Percentiles rank a stretch among this genome's conserved stretches.
Conservation (phyloP, 2,797 vertebrate genomes). For the Lutjanus campechanus region DNA sequence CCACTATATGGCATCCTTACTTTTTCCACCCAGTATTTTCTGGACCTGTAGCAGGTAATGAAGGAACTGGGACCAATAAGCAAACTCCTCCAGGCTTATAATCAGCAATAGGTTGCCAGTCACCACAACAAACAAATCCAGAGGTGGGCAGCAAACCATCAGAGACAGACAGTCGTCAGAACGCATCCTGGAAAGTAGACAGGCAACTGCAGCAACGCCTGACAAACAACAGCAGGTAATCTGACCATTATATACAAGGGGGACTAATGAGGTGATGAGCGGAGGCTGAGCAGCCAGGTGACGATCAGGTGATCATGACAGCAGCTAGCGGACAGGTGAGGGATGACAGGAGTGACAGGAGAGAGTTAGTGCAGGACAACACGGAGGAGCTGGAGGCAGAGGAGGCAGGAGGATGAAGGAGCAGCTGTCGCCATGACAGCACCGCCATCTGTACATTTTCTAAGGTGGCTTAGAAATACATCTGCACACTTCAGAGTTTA, state of each 20-base stretch:
- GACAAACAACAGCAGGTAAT: constrained; percentile 24
- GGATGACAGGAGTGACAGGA: constrained; percentile 2
- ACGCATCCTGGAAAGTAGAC: not conserved
- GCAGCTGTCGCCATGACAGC: constrained; percentile 37
- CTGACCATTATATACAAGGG: not conserved
- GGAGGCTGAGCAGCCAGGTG: constrained; percentile 14
- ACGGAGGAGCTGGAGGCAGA: not conserved
- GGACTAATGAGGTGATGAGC: constrained; percentile 21
- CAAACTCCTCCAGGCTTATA: not conserved
- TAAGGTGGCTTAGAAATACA: constrained; percentile 18
- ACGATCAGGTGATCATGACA: constrained; percentile 17
- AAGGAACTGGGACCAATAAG: constrained; percentile 1
- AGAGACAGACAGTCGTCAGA: not conserved
- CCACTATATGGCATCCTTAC: not conserved
- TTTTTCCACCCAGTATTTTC: not conserved
- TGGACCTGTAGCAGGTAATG: not conserved
- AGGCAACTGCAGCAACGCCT: not conserved
- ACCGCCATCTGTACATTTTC: constrained; percentile 3
- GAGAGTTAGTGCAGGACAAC: not conserved
- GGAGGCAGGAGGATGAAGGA: not conserved
- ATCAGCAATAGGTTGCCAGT: constrained; percentile 33
- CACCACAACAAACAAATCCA: constrained; percentile 21
- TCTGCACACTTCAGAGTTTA: not conserved
- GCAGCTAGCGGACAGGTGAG: constrained; percentile 28
- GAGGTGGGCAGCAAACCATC: not conserved